These are phyloP conservation scores for Galaxias olidus DNA, from an alignment of 2,797 vertebrate genomes.

Conservation along the genomic window DNA sequence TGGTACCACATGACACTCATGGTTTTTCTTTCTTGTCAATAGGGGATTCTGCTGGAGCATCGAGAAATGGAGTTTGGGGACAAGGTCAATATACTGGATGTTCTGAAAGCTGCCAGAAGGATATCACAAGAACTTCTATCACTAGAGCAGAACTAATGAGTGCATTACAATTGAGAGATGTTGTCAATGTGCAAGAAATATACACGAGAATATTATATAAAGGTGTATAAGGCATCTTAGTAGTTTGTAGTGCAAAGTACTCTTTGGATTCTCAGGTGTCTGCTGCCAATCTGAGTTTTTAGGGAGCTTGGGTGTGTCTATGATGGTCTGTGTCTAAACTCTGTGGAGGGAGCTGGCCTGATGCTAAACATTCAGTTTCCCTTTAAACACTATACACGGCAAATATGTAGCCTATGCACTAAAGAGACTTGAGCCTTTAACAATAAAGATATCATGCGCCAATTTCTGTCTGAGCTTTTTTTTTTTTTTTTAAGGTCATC, in stretches of 20 bases:
- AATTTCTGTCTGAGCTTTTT: no score
- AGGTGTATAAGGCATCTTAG: not conserved
- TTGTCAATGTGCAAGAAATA: not conserved
- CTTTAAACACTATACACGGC: slow-evolving; percentile 11
- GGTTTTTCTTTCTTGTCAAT: slow-evolving; percentile 24
- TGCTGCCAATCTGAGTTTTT: slow-evolving; percentile 12
- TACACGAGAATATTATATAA: not conserved
- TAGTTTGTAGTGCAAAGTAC: slow-evolving; percentile 5
- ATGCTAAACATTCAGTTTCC: slow-evolving; percentile 48
- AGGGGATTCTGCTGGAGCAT: slow-evolving; percentile 92
- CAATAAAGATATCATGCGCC: slow-evolving; percentile 48
- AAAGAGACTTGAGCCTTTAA: slow-evolving; percentile 15
- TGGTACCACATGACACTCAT: not conserved
- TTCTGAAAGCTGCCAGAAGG: slow-evolving; percentile 81
- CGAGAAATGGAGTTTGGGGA: slow-evolving; percentile 92
- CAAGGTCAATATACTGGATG: slow-evolving; percentile 80
- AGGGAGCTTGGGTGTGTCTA: slow-evolving; percentile 62
- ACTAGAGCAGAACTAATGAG: slow-evolving; percentile 35
- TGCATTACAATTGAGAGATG: not conserved
- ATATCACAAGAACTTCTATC: slow-evolving; percentile 60
- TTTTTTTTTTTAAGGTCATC: no score
- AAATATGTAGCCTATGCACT: not conserved
- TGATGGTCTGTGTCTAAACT: slow-evolving; percentile 80
- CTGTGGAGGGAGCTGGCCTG: slow-evolving; percentile 59
- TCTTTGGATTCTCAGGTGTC: slow-evolving; percentile 1